Evolutionary conservation across 2,888 invertebrate genomes (phyloP).

Genomic region (Acronicta alni): DNA sequence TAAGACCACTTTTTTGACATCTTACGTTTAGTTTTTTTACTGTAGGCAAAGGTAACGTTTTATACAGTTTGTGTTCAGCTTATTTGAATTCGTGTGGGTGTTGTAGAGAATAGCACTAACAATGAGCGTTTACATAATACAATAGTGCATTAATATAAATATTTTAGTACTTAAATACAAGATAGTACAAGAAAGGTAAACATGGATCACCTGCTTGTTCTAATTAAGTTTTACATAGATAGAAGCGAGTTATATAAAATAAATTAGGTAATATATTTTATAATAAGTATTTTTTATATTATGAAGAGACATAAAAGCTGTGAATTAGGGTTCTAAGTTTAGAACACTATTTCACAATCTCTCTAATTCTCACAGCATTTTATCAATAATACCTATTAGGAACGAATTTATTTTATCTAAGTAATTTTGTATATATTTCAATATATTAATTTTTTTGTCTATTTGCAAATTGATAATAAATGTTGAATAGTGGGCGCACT

Average conservation of each 20-base stretch:
- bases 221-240: constrained; percentile 41
- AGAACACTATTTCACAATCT: no score
- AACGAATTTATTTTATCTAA: no score
- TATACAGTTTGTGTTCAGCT: not conserved
- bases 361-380: no score
- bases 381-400: no score
- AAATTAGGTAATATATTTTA: no score
- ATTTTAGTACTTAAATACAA: constrained; percentile 19
- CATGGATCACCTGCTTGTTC: constrained; percentile 32
- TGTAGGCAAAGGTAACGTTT: not conserved
- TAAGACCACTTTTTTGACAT: not conserved
- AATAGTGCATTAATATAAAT: constrained; percentile 18
- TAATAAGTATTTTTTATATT: no score
- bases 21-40: not conserved
- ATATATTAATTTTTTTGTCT: no score
- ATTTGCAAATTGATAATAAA: no score
- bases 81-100: constrained; percentile 32
- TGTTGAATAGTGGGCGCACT: no score
- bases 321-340: no score
- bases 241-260: not conserved
- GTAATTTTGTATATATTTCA: no score
- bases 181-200: constrained; percentile 23
- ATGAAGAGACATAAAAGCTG: no score
- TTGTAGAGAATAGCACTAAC: constrained; percentile 9
- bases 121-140: constrained; percentile 25